phyloP scores from a whole-genome alignment of 2,113 vertebrate species.

The Anas platyrhynchos region DNA sequence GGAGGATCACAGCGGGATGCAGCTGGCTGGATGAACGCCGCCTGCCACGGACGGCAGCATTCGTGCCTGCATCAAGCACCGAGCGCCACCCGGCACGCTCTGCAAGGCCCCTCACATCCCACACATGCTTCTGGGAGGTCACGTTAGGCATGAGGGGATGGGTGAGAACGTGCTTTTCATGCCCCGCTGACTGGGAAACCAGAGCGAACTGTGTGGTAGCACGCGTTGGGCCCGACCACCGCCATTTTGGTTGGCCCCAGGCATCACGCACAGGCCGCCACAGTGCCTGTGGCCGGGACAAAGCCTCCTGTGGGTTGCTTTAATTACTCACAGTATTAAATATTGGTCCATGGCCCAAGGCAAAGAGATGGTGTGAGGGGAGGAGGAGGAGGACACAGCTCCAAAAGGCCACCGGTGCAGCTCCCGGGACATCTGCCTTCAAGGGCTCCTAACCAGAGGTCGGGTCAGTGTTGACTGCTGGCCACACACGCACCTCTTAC shows the following conservation, averaged over 20 bases:
- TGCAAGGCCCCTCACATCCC: fast-evolving
- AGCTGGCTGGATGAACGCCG: not conserved
- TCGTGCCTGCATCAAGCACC: not conserved
- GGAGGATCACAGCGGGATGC: not conserved
- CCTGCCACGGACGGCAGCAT: not conserved
- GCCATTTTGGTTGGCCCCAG: not conserved
- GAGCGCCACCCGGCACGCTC: not conserved
- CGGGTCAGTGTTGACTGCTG: not conserved
- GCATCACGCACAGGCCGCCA: not conserved
- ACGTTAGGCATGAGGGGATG: no score
- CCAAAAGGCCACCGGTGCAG: not conserved
- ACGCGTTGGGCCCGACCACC: fast-evolving
- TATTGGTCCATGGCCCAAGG: not conserved
- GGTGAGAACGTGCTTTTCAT: not conserved
- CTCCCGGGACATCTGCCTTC: not conserved
- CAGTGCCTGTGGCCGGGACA: not conserved
- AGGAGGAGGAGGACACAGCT: not conserved
- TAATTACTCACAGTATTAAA: not conserved
- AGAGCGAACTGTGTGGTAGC: not conserved
- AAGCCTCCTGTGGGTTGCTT: not conserved
- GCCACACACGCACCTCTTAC: not conserved
- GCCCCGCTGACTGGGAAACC: fast-evolving
- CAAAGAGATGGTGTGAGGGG: not conserved
- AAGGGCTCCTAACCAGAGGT: not conserved
- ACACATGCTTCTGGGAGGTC: not conserved